A percentile compares a stretch with the other conserved stretches of the same genome.
phyloP scores from a whole-genome alignment of 2,888 invertebrate genomes.

The Lasioglossum marginatum region DNA sequence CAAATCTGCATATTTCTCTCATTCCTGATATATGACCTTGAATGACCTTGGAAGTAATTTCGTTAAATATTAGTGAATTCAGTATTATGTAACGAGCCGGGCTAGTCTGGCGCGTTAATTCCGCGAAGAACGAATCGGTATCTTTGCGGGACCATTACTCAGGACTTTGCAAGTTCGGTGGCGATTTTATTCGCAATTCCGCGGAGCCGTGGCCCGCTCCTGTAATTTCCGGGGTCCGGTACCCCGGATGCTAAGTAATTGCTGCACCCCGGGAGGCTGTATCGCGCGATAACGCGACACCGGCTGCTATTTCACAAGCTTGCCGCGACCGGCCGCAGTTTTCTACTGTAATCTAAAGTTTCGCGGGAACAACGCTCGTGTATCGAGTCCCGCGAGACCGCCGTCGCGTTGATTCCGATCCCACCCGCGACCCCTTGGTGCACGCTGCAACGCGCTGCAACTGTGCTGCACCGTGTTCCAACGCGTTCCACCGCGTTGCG shows the following conservation, averaged over 20 bases:
- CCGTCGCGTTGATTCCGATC: constrained; percentile 4
- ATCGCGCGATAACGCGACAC: constrained; percentile 15
- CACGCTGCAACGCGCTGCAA: background rate
- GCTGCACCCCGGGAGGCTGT: constrained; percentile 13
- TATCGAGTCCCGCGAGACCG: constrained; percentile 15
- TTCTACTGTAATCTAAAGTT: constrained; percentile 36
- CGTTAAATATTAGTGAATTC: too few species aligned
- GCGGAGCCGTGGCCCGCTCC: background rate
- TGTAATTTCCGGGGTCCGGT: constrained; percentile 1
- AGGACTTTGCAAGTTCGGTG: background rate
- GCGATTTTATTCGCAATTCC: constrained; percentile 9
- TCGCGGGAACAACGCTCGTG: constrained; percentile 14
- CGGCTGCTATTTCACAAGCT: constrained; percentile 20
- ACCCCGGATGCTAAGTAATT: constrained; percentile 9
- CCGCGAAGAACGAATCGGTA: background rate
- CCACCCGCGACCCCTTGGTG: background rate
- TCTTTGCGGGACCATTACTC: background rate
- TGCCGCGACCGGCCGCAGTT: constrained; percentile 11
- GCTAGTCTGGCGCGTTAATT: background rate
- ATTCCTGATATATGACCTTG: too few species aligned
- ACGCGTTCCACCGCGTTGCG: background rate
- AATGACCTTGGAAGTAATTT: too few species aligned
- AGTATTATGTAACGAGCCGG: background rate
- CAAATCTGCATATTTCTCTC: too few species aligned
- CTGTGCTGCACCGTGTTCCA: background rate